Base-by-base conservation (phyloP, 2,888 invertebrate species). In the Rhamphomyia laevipes region DNA sequence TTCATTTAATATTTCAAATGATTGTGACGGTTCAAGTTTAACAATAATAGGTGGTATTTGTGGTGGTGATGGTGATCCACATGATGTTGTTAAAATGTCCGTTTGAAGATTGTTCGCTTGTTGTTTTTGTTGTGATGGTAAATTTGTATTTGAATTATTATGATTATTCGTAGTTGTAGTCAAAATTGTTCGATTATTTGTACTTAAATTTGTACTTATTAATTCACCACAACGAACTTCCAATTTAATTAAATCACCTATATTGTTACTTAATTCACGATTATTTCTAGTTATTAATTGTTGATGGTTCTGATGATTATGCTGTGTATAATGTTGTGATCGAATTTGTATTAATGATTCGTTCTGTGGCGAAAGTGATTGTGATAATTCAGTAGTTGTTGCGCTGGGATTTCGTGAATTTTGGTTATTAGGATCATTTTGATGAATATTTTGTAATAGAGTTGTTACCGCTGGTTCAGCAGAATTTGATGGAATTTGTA, bases 231-330 rank as follows among this genome's bases (percentile, higher is more conserved):
- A 35, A 47, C 50, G 46, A 12, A 51, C 48, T 51, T 55, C 51
- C 48, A 43, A 53, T 53, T 56, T 53, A 9, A 64, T 59, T 33
- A 67, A 47, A 33, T 67, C 65, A 55, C 64, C 58, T 54, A 49
- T 68, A 67, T 56, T 67, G 66, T 54, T 67, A 67, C 47, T 68
- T 67, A 53, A 68, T 68, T 49, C 68, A 67, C 17, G 66, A 68
- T 48, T 68, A 68, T 53, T 67, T 64, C 45, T 67, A 68, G 11
- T 6, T 33, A 11, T 11, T 33, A 33, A 33, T 47, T 65, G 64
- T 50, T 64, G 65, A 6, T 66, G 67, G 12, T 64, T 62, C 45
- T 59, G 58, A 11, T 55, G 51, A 30, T 52, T 52, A 7, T 44
- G 44, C 35, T 33, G 49, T 12, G 27, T 37, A 27, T 35, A 50